phyloP scores from a whole-genome alignment of 1,140 invertebrate genomes.

The Lepidurus couesii region DNA sequence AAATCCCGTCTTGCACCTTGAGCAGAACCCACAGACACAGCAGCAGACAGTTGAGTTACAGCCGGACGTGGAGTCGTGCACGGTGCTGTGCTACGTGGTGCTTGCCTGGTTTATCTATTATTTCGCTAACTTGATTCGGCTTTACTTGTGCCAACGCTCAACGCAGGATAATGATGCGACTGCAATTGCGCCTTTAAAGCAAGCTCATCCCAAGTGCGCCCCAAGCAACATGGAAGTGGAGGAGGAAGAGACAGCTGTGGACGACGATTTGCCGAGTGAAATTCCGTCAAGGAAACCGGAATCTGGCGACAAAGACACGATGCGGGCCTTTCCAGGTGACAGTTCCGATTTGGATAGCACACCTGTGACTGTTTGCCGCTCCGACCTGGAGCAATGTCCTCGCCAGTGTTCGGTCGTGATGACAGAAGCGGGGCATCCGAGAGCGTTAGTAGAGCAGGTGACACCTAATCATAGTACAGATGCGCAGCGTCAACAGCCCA shows the following conservation, averaged over 20 bases:
- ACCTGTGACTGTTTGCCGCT: too few relatives aligned
- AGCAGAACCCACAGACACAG: not conserved
- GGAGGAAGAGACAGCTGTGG: too few relatives aligned
- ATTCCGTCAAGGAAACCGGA: too few relatives aligned
- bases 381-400: too few relatives aligned
- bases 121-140: not conserved
- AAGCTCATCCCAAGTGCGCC: too few relatives aligned
- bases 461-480: not conserved
- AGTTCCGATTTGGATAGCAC: too few relatives aligned
- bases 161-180: too few relatives aligned
- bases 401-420: not conserved
- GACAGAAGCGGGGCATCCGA: not conserved
- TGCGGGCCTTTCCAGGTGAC: too few relatives aligned
- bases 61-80: constrained; percentile 2
- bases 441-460: not conserved
- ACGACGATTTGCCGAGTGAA: too few relatives aligned
- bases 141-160: not conserved
- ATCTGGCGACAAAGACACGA: too few relatives aligned
- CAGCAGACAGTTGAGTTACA: constrained; percentile 10
- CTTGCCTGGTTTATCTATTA: not conserved
- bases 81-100: not conserved
- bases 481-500: constrained; percentile 13
- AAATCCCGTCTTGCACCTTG: not conserved
- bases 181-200: too few relatives aligned
- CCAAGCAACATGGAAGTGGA: too few relatives aligned